A percentile compares a stretch with the other conserved stretches of the same genome.
phyloP scores from a whole-genome alignment of 2,888 invertebrate species.

The Myathropa florea region DNA sequence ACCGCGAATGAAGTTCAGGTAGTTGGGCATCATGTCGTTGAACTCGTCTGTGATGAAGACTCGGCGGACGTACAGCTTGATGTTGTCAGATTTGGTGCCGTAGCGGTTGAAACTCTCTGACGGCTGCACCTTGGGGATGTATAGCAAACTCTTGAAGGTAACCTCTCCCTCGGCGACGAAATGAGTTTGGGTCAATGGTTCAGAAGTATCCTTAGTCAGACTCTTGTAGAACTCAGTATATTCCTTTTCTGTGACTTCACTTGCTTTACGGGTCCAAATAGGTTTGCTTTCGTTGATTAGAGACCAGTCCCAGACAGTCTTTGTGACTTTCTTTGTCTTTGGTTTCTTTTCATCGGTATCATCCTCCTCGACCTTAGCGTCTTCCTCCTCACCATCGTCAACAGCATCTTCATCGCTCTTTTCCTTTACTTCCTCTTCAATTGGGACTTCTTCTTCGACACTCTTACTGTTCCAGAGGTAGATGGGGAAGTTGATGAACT shows the following conservation, averaged over 20 bases:
- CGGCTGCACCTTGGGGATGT: constrained; percentile 94
- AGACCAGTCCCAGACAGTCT: constrained; percentile 99
- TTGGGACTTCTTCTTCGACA: constrained; percentile 88
- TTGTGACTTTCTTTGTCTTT: constrained; percentile 93
- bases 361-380: constrained; percentile 86
- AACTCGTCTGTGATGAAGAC: constrained; percentile 99
- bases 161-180: constrained; percentile 99
- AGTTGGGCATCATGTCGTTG: constrained; percentile 99
- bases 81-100: constrained; percentile 96
- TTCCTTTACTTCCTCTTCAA: constrained; percentile 82
- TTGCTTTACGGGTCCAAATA: constrained; percentile 97
- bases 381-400: constrained; percentile 79
- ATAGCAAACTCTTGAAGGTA: constrained; percentile 97
- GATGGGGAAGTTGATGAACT: constrained; percentile 99
- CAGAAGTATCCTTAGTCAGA: constrained; percentile 92
- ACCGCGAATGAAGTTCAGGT: constrained; percentile 96
- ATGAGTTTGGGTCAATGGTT: constrained; percentile 91
- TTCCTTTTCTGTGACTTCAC: constrained; percentile 92
- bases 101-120: constrained; percentile 97
- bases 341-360: constrained; percentile 83
- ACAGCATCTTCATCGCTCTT: constrained; percentile 81
- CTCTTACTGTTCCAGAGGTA: constrained; percentile 93
- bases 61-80: constrained; percentile 97
- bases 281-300: constrained; percentile 98
- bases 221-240: constrained; percentile 98